Base-by-base conservation (phyloP, 1,140 invertebrate genomes). In the Zaprionus ornatus region DNA sequence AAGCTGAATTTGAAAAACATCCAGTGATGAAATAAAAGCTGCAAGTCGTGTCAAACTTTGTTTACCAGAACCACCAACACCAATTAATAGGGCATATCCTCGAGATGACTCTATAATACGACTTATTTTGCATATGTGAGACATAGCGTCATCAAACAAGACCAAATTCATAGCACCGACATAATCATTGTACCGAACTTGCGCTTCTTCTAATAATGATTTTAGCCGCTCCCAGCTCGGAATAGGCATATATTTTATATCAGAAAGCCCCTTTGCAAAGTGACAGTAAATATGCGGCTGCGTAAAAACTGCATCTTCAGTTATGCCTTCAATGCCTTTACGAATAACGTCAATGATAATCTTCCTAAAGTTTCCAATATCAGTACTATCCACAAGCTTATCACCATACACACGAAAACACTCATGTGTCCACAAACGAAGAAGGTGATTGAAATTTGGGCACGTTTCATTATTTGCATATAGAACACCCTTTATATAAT, bases 81-180 rank as follows among this genome's bases (percentile, higher is more conserved):
- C 98, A 42, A 99, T 96, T 2, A 99, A 92, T 21, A 99, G 92
- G 0, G 97, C 98, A 92, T 99, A 98, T 23, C 98, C 98, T 77
- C 98, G 94, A 1, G 98, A 97, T 21, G 96, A 95, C 93, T 99
- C 98, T 69, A 99, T 93, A 71, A 99, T 99, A 67, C 98, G 95
- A 93, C 97, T 99, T 65, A 99, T 99, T 78, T 97, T 94, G 93
- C 97, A 98, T 25, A 99, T 95, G 91, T 99, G 98, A 71, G 95
- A 94, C 96, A 99, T 98, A 3, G 98, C 98, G 92, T 99, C 98
- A 91, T 99, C 97, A 91, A 99, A 99, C 3, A 99, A 94, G 7
- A 99, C 98, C 7, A 99, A 93, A 93, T 99, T 98, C 97, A 99
- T 99, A 1, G 96, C 96, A 4, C 97, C 96, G 32, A 99, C 95